A percentile compares a stretch with the other conserved stretches of the same genome.
These are phyloP conservation scores for Crypturellus undulatus DNA, from an alignment of 2,113 vertebrate species.

Conservation along the genomic window DNA sequence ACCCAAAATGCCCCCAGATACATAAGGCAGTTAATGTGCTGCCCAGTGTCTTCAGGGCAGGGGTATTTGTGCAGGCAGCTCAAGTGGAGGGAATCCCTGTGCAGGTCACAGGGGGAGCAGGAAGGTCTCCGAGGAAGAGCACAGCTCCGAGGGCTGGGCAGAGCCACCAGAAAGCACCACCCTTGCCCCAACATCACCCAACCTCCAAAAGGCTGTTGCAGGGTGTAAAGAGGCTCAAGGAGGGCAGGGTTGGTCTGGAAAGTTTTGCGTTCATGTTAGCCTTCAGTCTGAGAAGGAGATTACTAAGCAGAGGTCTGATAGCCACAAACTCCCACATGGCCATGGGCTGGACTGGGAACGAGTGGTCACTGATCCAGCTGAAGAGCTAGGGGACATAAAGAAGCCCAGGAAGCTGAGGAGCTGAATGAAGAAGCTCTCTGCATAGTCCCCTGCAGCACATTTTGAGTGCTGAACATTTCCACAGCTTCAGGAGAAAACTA, in stretches of 20 bases:
- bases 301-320: neutral
- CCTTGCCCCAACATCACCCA: fast-evolving
- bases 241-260: neutral
- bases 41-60: neutral
- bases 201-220: neutral
- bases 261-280: neutral
- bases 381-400: neutral
- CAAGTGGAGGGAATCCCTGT: neutral
- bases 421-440: neutral
- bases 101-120: neutral
- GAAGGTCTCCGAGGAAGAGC: neutral
- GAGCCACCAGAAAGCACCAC: neutral
- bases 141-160: neutral
- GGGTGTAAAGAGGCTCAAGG: neutral
- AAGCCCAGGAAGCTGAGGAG: neutral
- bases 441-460: fast-evolving
- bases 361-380: neutral
- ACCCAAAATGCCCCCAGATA: too few species aligned
- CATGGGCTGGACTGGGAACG: neutral
- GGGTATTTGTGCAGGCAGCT: neutral
- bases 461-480: neutral
- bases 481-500: neutral
- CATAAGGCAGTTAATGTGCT: neutral
- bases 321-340: neutral
- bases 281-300: neutral